A percentile compares a stretch with the other conserved stretches of the same genome.
These are phyloP conservation scores for Erythrolamprus reginae DNA, from an alignment of 2,113 vertebrate genomes.

Conservation along the genomic window DNA sequence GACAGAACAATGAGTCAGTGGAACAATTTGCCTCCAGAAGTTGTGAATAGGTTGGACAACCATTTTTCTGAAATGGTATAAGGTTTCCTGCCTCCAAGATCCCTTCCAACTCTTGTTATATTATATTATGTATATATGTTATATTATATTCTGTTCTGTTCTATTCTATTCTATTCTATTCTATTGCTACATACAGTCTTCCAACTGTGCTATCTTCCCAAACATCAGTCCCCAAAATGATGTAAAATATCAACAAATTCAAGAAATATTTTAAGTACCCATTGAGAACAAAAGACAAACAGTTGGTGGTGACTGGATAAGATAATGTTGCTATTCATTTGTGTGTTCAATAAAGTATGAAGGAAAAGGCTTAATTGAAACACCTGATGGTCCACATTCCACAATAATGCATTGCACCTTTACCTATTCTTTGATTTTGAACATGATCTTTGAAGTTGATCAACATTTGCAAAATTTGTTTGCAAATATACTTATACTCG, in stretches of 20 bases:
- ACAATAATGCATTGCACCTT: background rate
- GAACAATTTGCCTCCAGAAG: background rate
- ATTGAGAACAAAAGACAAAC: too few relatives aligned
- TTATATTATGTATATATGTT: too few relatives aligned
- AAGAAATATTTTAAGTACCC: too few relatives aligned
- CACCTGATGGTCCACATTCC: background rate
- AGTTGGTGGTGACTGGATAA: too few relatives aligned
- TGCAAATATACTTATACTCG: too few relatives aligned
- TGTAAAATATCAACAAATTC: too few relatives aligned
- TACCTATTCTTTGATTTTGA: background rate
- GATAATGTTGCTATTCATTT: background rate
- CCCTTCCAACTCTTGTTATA: background rate
- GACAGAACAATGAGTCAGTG: background rate
- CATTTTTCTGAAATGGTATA: background rate
- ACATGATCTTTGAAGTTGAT: background rate
- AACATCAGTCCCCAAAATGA: too few relatives aligned
- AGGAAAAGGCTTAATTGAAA: background rate
- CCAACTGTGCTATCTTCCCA: too few relatives aligned
- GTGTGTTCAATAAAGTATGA: background rate
- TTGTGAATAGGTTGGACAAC: background rate
- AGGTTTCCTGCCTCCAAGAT: background rate
- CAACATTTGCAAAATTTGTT: background rate
- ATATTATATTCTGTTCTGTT: background rate
- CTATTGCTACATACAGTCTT: too few relatives aligned
- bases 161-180: background rate